Base-by-base conservation (phyloP, 2,113 vertebrate species). In the Actenoides hombroni region DNA sequence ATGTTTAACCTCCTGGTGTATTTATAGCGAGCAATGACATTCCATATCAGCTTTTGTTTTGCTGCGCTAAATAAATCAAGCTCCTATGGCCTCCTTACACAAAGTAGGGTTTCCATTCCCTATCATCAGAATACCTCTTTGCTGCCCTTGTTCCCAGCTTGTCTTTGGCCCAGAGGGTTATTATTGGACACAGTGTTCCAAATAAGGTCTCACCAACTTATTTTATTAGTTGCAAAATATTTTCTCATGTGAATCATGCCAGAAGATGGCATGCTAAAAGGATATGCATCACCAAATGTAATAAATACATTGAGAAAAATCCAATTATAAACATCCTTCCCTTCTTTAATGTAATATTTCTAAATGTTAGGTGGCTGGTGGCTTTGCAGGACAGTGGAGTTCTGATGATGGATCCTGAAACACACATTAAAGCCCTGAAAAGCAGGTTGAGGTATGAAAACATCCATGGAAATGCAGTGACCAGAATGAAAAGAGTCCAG, bases 1-100 rank as follows among this genome's bases (percentile, higher is more conserved):
- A 85, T 89, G 44, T 89, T 92, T 82, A 79, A 73, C 84, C 81
- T 95, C 65, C 65, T 35, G 20, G 44, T 76, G 39, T 95, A 94
- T 96, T 96, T 92, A 89, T 82, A 82, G 89, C 60, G 46, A 91
- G 81, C 57, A 82, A 26, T 79, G 74, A 71, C 48, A 82, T 89
- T 92, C 84, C 28, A 4, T 79, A 87, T 91, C 78, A 92, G 87
- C 74, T 95, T 94, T 94, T 89, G 78, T 71, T 96, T 92, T 91
- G 86, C 74, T 79, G 28, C 26, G 37, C 53, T 73, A 69, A 86
- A 51, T 61, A 77, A 57, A 65, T 33, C 81, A 82, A 85, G 81
- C 28, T 87, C 61, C 84, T 90, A 86, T 89, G 80, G 56, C 35
- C 69, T 86, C 77, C 68, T 82, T 75, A 74, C 53, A 40, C 53